These are phyloP conservation scores for Piliocolobus tephrosceles DNA, from an alignment of 2,113 vertebrate species.

Conservation along the genomic window DNA sequence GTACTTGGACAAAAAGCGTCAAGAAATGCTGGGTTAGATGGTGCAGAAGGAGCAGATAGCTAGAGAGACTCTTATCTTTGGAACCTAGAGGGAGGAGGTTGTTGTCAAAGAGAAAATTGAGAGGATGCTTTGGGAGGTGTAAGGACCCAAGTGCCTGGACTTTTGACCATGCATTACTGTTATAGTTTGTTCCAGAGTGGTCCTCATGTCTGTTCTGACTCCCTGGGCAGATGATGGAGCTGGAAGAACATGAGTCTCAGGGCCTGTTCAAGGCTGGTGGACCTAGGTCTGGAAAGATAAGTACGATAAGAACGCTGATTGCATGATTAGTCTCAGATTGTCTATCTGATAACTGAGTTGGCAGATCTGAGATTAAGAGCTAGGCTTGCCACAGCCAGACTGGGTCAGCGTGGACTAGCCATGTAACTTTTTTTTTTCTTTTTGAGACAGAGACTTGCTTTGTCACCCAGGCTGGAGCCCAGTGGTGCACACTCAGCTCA, in stretches of 20 bases:
- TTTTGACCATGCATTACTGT: background rate
- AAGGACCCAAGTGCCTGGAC: background rate
- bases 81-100: background rate
- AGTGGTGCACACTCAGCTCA: too few species aligned
- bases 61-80: background rate
- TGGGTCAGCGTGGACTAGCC: background rate
- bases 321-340: background rate
- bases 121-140: background rate
- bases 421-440: background rate
- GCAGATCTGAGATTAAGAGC: background rate
- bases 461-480: too few species aligned
- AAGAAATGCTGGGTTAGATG: background rate
- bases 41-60: background rate
- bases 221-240: background rate
- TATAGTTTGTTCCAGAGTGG: background rate
- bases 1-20: background rate
- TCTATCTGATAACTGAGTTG: background rate
- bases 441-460: too few species aligned
- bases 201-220: background rate
- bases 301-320: background rate
- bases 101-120: background rate
- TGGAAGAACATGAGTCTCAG: background rate
- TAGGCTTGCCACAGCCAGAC: background rate
- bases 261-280: background rate
- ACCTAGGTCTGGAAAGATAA: background rate